phyloP scores from a whole-genome alignment of 2,888 invertebrate species.

The Eurytoma californica region DNA sequence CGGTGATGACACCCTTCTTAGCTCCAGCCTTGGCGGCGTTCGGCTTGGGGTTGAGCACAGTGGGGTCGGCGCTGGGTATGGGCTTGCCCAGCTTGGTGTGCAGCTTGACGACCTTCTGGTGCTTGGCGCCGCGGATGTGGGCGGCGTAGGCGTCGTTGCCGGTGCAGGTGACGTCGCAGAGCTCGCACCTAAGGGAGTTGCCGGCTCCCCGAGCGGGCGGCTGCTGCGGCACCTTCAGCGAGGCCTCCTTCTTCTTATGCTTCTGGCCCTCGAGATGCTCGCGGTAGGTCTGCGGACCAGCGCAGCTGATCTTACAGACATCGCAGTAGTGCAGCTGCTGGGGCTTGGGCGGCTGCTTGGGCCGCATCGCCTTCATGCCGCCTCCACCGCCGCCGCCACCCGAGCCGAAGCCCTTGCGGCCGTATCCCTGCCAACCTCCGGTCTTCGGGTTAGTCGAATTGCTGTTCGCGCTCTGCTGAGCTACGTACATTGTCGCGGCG shows the following conservation, averaged over 20 bases:
- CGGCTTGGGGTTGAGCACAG: slow-evolving; percentile 81
- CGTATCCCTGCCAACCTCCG: slow-evolving; percentile 81
- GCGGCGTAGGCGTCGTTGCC: slow-evolving; percentile 99
- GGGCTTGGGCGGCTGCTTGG: slow-evolving; percentile 90
- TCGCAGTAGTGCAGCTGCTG: slow-evolving; percentile 98
- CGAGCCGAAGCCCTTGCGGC: slow-evolving; percentile 77
- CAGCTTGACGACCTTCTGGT: slow-evolving; percentile 97
- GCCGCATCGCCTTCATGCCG: slow-evolving; percentile 79
- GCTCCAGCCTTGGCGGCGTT: slow-evolving; percentile 68
- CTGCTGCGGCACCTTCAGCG: slow-evolving; percentile 82
- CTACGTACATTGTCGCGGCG: slow-evolving; percentile 96
- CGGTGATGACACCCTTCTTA: slow-evolving; percentile 76
- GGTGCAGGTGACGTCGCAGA: slow-evolving; percentile 99
- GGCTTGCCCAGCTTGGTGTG: slow-evolving; percentile 98
- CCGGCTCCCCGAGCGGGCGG: slow-evolving; percentile 78
- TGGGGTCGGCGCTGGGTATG: slow-evolving; percentile 96
- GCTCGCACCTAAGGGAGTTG: slow-evolving; percentile 91
- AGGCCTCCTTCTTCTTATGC: slow-evolving; percentile 98
- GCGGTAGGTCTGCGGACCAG: slow-evolving; percentile 94
- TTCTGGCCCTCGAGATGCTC: slow-evolving; percentile 99
- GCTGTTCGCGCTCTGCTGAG: slow-evolving; percentile 79
- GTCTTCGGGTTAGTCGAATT: slow-evolving; percentile 76
- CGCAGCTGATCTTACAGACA: slow-evolving; percentile 98
- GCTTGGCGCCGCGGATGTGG: slow-evolving; percentile 97
- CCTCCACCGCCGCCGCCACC: slow-evolving; percentile 74